Percentiles rank a stretch among this genome's conserved stretches.
phyloP scores from a whole-genome alignment of 2,113 vertebrate species.

The Uria aalge region DNA sequence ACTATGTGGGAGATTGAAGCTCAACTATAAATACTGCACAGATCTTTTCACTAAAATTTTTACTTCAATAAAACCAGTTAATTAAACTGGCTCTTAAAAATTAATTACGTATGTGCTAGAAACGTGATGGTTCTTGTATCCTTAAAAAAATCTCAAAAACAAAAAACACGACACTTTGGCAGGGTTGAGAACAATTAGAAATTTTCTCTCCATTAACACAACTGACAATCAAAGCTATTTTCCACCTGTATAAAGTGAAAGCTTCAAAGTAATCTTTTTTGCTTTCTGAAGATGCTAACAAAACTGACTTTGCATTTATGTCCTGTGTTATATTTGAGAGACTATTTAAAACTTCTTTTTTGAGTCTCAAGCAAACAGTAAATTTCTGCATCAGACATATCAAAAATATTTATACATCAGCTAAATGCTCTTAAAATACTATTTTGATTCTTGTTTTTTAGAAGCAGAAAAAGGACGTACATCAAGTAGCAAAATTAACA shows the following conservation, averaged over 20 bases:
- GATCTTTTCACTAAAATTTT: background rate
- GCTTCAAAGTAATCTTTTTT: constrained; percentile 57
- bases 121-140: constrained; percentile 71
- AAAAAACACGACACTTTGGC: constrained; percentile 57
- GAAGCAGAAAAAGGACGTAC: background rate
- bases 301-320: constrained; percentile 7
- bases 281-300: constrained; percentile 10
- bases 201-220: constrained; percentile 62
- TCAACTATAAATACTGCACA: background rate
- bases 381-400: background rate
- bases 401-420: background rate
- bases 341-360: constrained; percentile 10
- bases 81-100: constrained; percentile 58
- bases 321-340: background rate
- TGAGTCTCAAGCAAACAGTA: background rate
- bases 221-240: constrained; percentile 68
- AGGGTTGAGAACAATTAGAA: constrained; percentile 62
- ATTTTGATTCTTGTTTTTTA: background rate
- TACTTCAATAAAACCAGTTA: constrained; percentile 52
- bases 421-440: background rate
- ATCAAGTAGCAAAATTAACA: background rate
- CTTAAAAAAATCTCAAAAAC: constrained; percentile 41
- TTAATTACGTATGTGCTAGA: constrained; percentile 54
- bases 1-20: constrained; percentile 12
- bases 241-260: constrained; percentile 60